Evolutionary conservation across 1,140 invertebrate genomes (phyloP).

Genomic region (Dolichoris vasculosae): DNA sequence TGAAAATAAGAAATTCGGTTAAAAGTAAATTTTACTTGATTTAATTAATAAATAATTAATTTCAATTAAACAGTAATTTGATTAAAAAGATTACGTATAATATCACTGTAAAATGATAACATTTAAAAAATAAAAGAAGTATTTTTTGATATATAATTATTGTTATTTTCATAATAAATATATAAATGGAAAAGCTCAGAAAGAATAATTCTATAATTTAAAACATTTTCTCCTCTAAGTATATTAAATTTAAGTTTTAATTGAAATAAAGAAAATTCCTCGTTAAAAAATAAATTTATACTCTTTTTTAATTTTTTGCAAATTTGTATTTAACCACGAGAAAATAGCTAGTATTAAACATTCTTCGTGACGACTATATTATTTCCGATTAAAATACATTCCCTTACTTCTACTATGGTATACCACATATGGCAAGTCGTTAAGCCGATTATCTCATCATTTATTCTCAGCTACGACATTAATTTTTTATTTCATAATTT

Average conservation of each 20-base stretch:
- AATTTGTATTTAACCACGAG: not conserved
- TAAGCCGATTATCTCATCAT: not conserved
- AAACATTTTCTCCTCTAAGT: not conserved
- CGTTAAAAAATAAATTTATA: not conserved
- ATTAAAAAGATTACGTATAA: too few species aligned
- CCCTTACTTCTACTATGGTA: not conserved
- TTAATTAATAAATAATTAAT: too few species aligned
- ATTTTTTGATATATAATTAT: too few species aligned
- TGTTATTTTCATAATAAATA: too few species aligned
- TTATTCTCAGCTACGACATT: not conserved
- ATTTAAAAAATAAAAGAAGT: too few species aligned
- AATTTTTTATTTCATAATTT: not conserved
- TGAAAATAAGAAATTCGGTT: too few species aligned
- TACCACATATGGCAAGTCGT: not conserved
- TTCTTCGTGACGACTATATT: not conserved
- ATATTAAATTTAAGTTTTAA: not conserved
- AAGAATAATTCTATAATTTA: too few species aligned
- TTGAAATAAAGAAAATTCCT: not conserved
- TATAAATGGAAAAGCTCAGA: too few species aligned
- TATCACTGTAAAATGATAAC: too few species aligned
- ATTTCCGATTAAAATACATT: not conserved
- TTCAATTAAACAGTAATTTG: too few species aligned
- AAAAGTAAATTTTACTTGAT: too few species aligned
- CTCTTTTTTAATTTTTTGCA: not conserved
- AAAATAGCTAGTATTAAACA: not conserved